A percentile compares a stretch with the other conserved stretches of the same genome.
Evolutionary conservation across 2,797 vertebrate species (phyloP).

Genomic region (Trachops cirrhosus): DNA sequence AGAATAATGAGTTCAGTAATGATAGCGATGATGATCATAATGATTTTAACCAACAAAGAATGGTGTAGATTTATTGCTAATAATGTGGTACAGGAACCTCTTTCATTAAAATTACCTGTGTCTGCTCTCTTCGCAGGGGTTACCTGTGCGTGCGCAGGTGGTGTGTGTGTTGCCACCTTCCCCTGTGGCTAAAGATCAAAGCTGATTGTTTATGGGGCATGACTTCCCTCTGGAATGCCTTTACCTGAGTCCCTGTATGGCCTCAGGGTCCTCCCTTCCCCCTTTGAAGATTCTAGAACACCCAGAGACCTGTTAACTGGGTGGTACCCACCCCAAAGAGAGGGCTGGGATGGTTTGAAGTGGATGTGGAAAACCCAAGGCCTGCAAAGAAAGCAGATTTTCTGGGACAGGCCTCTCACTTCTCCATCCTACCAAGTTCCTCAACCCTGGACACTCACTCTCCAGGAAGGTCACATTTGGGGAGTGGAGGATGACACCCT

Average conservation of each 20-base stretch:
- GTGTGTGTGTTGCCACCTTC: slow-evolving; percentile 15
- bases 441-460: accelerated
- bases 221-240: slow-evolving; percentile 46
- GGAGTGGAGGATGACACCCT: background rate
- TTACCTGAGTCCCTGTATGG: background rate
- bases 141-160: slow-evolving; percentile 12
- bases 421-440: background rate
- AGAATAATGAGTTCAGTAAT: slow-evolving; percentile 94
- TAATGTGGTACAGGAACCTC: slow-evolving; percentile 90
- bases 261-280: background rate
- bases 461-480: background rate
- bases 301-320: background rate
- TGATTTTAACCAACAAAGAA: slow-evolving; percentile 93
- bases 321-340: background rate
- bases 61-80: slow-evolving; percentile 92
- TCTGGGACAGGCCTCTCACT: background rate
- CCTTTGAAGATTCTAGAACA: slow-evolving; percentile 34
- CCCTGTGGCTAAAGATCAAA: slow-evolving; percentile 24
- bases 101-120: slow-evolving; percentile 88
- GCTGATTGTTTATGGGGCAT: background rate
- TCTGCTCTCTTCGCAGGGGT: slow-evolving; percentile 82
- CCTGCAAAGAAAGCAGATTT: background rate
- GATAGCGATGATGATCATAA: slow-evolving; percentile 91
- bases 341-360: background rate
- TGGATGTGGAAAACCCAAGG: background rate